A percentile compares a stretch with the other conserved stretches of the same genome.
Evolutionary conservation across 2,888 invertebrate genomes (phyloP).

Genomic region (Gisinianus flammeolus): DNA sequence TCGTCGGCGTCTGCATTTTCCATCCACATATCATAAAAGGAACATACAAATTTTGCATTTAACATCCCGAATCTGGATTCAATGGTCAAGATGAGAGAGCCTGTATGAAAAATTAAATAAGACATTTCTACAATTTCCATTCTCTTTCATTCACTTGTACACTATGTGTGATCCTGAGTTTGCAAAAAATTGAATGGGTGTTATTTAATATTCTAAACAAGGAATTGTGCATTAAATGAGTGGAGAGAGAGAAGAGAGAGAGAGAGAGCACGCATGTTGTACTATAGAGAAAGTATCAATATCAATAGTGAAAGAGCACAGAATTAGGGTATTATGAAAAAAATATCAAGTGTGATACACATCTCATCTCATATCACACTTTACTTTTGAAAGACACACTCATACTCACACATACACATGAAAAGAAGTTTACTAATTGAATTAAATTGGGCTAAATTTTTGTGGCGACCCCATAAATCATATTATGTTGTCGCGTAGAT

Average conservation of each 20-base stretch:
- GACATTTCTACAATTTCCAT: too few species aligned
- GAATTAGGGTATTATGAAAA: neutral
- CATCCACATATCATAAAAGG: too few species aligned
- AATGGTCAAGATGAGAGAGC: too few species aligned
- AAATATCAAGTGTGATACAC: neutral
- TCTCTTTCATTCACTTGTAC: too few species aligned
- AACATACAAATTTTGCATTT: too few species aligned
- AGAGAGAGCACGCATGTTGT: neutral
- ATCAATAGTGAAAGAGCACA: neutral
- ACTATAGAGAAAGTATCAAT: neutral
- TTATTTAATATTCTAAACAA: too few species aligned
- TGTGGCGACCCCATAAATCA: conserved; percentile 34
- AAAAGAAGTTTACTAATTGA: conserved; percentile 11
- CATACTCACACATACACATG: neutral
- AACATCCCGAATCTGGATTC: too few species aligned
- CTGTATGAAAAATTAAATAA: too few species aligned
- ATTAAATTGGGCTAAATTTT: conserved; percentile 34
- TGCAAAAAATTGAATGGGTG: too few species aligned
- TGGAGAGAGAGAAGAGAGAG: neutral
- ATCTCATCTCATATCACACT: neutral
- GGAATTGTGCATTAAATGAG: neutral
- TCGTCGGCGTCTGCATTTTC: too few species aligned
- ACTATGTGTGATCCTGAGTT: too few species aligned
- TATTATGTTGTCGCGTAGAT: conserved; percentile 2
- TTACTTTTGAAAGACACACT: neutral